phyloP scores from a whole-genome alignment of 2,888 invertebrate genomes.

The Zygogramma bicolorata region DNA sequence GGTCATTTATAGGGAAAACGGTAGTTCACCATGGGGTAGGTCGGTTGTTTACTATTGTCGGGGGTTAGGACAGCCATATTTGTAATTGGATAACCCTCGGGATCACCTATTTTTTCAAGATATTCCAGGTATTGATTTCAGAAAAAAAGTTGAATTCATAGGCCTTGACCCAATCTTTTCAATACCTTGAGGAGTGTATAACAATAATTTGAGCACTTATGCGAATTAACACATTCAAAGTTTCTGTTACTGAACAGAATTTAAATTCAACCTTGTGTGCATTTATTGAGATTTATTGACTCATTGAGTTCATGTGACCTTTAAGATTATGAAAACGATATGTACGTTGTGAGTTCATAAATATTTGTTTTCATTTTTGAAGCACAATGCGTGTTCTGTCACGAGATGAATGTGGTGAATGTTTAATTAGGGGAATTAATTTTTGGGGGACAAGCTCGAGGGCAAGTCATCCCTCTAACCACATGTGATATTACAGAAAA shows the following conservation, averaged over 20 bases:
- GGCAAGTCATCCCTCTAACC: too few relatives aligned
- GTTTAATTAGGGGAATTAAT: too few relatives aligned
- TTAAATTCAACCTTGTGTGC: slow-evolving; percentile 16
- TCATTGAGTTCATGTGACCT: slow-evolving; percentile 10
- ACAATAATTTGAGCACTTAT: slow-evolving; percentile 14
- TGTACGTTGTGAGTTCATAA: too few relatives aligned
- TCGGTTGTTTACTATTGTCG: slow-evolving; percentile 31
- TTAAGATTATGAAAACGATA: slow-evolving; percentile 14
- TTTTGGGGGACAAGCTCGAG: too few relatives aligned
- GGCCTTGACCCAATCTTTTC: slow-evolving; percentile 1
- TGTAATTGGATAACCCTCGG: not conserved
- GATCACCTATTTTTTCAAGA: not conserved
- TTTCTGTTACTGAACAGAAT: slow-evolving; percentile 9
- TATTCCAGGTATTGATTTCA: not conserved
- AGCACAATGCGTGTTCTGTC: not conserved
- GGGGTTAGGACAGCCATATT: slow-evolving; percentile 39
- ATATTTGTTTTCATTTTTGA: not conserved
- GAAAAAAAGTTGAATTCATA: not conserved
- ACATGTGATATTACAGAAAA: too few relatives aligned
- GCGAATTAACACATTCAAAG: not conserved
- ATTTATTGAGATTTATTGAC: slow-evolving; percentile 13
- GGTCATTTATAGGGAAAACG: not conserved
- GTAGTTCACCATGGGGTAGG: slow-evolving; percentile 31
- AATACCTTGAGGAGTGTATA: slow-evolving; percentile 9
- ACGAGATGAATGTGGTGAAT: too few relatives aligned